Base-by-base conservation (phyloP, 2,113 vertebrate genomes). In the Corythornis vintsioides region DNA sequence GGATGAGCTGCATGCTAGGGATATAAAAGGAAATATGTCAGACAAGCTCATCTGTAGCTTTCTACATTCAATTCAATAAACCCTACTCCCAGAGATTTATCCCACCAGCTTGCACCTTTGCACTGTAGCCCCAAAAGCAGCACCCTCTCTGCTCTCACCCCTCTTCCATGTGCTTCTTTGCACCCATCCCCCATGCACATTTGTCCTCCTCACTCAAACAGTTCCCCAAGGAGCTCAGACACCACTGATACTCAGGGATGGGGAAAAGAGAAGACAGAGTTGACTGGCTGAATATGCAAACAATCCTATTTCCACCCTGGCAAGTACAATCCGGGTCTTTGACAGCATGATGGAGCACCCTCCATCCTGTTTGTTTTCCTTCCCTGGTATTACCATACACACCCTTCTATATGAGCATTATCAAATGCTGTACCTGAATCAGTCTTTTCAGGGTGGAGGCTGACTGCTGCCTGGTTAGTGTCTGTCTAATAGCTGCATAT, bases 141-240 rank as follows among this genome's bases (percentile, higher is more conserved):
- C 70, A 70, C 56, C 63, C 61, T 75, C 50, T 65, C 70, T 60
- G 53, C 60, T 70, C 20, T 72, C 66, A 70, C 61, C 38, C 21
- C 14, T 90, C 43, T 21, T 78, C 71, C 59, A 43, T 2, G 1
- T 69, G 69, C 33, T 87, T 20, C 55, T 87, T 77, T 3, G 2
- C 28, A 33, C 13, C 66, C 53, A 57, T 56, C 78, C 71, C 50
- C 73, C 45, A n/a, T 1, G 10, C 45, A 50, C 64, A 86, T 92
- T 94, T 87, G 45, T 87, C 72, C 76, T 79, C 83, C 57, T 4
- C 5, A 59, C 53, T 77, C 83, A 48, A 86, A 86, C 73, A 93
- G 69, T 70, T 94, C 79, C 76, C 82, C 15, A 18, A 65, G 94
- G 91, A 87, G 47, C 66, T 89, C 56, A 57, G 66, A 59, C 79